Conservation (phyloP, 2,888 invertebrate species). For the Drosophila pseudotalamancana region DNA sequence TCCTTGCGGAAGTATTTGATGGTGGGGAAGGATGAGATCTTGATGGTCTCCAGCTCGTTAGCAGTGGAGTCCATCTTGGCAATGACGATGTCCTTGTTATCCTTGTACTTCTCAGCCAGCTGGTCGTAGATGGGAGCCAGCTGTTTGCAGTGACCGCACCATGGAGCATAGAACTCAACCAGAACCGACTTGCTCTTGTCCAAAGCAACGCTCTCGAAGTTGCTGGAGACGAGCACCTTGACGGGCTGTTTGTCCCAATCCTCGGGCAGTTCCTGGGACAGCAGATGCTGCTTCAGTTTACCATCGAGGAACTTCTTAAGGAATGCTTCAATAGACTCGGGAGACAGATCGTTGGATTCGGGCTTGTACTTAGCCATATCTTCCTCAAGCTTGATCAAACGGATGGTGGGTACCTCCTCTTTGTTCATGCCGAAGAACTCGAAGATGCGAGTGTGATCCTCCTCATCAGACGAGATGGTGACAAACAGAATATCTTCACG, state of each 20-base stretch:
- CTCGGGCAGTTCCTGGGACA: conserved; percentile 96
- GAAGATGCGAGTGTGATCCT: conserved; percentile 97
- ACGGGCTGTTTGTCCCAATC: conserved; percentile 99
- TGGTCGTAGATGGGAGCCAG: conserved; percentile 98
- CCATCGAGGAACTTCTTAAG: conserved; percentile 95
- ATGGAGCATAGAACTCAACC: conserved; percentile 99
- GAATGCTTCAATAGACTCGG: conserved; percentile 87
- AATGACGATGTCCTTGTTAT: conserved; percentile 92
- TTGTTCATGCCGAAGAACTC: conserved; percentile 99
- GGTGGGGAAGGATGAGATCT: conserved; percentile 97
- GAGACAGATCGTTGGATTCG: conserved; percentile 83
- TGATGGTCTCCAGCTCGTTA: conserved; percentile 98
- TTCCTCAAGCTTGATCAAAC: conserved; percentile 97
- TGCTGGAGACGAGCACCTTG: conserved; percentile 95
- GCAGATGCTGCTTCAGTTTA: conserved; percentile 96
- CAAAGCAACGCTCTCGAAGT: conserved; percentile 97
- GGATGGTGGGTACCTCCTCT: conserved; percentile 94
- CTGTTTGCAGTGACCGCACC: conserved; percentile 99
- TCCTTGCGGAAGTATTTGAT: conserved; percentile 97
- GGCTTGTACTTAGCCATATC: conserved; percentile 99
- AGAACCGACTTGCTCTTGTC: conserved; percentile 95
- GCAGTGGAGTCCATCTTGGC: conserved; percentile 99
- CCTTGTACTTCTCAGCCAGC: conserved; percentile 96
- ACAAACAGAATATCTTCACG: conserved; percentile 97
- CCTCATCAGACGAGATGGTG: conserved; percentile 96